Conservation (phyloP, 2,888 invertebrate genomes). For the Heliconius aoede region DNA sequence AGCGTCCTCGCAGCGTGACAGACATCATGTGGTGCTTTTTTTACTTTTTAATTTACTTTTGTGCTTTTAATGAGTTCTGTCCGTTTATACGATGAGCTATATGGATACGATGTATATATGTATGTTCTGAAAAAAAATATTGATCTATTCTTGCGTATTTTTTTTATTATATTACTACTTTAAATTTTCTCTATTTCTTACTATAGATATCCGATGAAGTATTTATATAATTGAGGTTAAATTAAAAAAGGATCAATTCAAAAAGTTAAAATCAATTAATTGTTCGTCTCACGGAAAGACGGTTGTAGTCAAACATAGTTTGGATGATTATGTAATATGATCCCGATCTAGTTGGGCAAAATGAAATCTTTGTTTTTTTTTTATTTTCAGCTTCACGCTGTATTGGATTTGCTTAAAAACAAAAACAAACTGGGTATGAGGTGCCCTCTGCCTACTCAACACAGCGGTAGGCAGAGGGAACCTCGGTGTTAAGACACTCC, state of each 20-base stretch:
- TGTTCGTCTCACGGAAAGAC: neutral
- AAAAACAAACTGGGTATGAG: too few species aligned
- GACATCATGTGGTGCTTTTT: neutral
- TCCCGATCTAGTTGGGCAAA: too few species aligned
- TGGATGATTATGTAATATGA: neutral
- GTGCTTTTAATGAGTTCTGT: constrained; percentile 2
- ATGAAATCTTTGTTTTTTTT: too few species aligned
- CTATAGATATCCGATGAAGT: neutral
- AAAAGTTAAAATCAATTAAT: neutral
- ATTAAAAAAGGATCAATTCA: too few species aligned
- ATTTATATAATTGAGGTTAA: too few species aligned
- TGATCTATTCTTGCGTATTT: too few species aligned
- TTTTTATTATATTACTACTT: neutral
- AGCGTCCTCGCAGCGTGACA: constrained; percentile 5
- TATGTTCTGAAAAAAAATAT: neutral
- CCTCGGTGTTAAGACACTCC: too few species aligned
- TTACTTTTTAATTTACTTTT: neutral
- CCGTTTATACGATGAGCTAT: neutral
- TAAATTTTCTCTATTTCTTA: neutral
- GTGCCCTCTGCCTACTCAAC: too few species aligned
- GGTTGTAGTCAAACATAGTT: neutral
- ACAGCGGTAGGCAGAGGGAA: too few species aligned
- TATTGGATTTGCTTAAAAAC: too few species aligned
- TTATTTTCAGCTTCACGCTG: too few species aligned
- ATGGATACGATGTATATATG: neutral